These are phyloP conservation scores for Caenorhabditis macrosperma DNA, from an alignment of 2,888 invertebrate species.

Conservation along the genomic window DNA sequence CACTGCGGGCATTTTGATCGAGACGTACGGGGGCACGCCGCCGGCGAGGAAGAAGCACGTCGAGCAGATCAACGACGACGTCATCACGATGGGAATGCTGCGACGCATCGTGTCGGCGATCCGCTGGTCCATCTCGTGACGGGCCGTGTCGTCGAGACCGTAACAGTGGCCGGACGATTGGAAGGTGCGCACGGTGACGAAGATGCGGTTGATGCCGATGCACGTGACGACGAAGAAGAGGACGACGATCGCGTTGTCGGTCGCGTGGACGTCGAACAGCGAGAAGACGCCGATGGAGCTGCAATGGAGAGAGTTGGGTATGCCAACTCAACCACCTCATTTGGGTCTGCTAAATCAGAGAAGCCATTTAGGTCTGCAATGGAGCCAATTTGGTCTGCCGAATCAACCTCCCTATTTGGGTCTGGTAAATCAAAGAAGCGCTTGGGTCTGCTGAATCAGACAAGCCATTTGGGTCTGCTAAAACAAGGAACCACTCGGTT, in stretches of 20 bases:
- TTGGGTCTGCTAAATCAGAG: too few relatives aligned
- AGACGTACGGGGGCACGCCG: conserved; percentile 35
- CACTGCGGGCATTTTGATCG: conserved; percentile 42
- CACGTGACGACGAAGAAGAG: conserved; percentile 95
- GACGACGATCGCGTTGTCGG: conserved; percentile 91
- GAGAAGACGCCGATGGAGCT: conserved; percentile 88
- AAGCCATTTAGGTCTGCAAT: too few relatives aligned
- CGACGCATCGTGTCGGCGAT: conserved; percentile 29
- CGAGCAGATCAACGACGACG: conserved; percentile 46
- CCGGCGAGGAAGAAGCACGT: conserved; percentile 44
- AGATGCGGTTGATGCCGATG: conserved; percentile 96
- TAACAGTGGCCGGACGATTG: conserved; percentile 38
- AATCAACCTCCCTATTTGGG: too few relatives aligned
- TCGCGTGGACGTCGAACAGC: conserved; percentile 87
- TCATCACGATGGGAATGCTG: conserved; percentile 40
- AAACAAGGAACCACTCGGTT: too few relatives aligned
- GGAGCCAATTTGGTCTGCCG: too few relatives aligned
- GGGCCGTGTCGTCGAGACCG: conserved; percentile 12
- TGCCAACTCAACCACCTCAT: too few relatives aligned
- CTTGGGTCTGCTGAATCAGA: too few relatives aligned
- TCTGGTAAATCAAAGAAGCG: too few relatives aligned
- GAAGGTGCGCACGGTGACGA: conserved; percentile 88
- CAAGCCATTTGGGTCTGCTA: too few relatives aligned
- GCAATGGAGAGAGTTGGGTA: not conserved
- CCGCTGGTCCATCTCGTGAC: conserved; percentile 21